Base-by-base conservation (phyloP, 2,113 vertebrate genomes). In the Ctenomys sociabilis region DNA sequence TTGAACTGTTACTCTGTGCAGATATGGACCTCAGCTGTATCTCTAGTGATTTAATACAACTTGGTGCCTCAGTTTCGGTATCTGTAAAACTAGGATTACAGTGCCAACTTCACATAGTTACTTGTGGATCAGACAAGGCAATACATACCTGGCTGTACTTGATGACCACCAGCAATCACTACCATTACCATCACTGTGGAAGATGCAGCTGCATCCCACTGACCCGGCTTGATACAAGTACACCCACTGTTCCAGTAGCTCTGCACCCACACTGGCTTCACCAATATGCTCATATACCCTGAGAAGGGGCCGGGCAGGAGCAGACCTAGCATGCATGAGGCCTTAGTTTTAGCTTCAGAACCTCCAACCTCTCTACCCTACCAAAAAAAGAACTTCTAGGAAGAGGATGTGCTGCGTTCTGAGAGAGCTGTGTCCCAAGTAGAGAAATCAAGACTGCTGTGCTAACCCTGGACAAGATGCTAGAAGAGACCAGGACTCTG, bases 31-130 rank as follows among this genome's bases (percentile, higher is more conserved):
- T 68, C 7, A 30, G 81, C 75, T 19, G 10, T 1, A n/a, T 45
- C 68, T 66, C 14, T 49, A 37, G 73, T 43, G 68, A 86, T 78
- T 52, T 57, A 59, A 81, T 1, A 6, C 40, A 68, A 13, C 80
- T 88, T 49, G 43, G 22, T 64, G 84, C 49, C 85, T 86, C 84
- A 64, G 88, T 72, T 87, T 90, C 90, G 63, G 90, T 77, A 63
- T 24, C 35, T 19, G 80, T 26, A 83, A 83, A 91, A 16, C 32
- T 21, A 43, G 35, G 0, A 14, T 81, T 82, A 52, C 21, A 35
- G 28, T 66, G 37, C 80, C 24, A 49, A 61, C 17, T 26, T 91
- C 63, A 19, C 1, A 16, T 45, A 66, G 84, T 78, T 45, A 49
- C 82, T 78, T 52, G 66, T 2, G 7, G 81, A 37, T 57, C 4